Evolutionary conservation across 2,888 invertebrate genomes (phyloP).

Genomic region (Caenorhabditis sinica): DNA sequence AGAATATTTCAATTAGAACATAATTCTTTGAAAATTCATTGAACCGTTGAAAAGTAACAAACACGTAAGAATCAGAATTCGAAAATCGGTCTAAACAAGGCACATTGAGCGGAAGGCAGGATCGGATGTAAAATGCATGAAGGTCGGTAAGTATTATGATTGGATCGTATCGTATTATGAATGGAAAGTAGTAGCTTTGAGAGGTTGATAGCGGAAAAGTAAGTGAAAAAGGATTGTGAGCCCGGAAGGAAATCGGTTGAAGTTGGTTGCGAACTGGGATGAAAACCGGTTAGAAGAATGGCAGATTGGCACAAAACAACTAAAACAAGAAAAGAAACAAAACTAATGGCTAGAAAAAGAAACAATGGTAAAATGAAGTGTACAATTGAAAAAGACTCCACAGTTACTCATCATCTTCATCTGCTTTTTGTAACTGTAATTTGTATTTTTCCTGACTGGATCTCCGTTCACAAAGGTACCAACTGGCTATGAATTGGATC

Average conservation of each 20-base stretch:
- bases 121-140: constrained; percentile 27
- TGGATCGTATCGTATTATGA: constrained; percentile 32
- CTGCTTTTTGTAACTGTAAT: constrained; percentile 61
- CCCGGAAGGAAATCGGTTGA: constrained; percentile 30
- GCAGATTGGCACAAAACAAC: constrained; percentile 63
- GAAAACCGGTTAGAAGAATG: constrained; percentile 33
- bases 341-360: constrained; percentile 15
- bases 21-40: constrained; percentile 1
- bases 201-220: constrained; percentile 2
- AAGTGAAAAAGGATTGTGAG: constrained; percentile 23
- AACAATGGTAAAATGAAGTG: neutral
- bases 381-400: constrained; percentile 7
- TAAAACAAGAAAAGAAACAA: constrained; percentile 30
- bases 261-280: constrained; percentile 49
- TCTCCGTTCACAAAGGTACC: constrained; percentile 64
- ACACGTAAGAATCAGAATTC: constrained; percentile 15
- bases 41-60: constrained; percentile 30
- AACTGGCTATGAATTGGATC: constrained; percentile 53
- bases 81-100: constrained; percentile 31
- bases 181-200: constrained; percentile 1
- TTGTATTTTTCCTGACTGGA: constrained; percentile 65
- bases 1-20: no score
- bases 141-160: constrained; percentile 36
- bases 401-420: constrained; percentile 63
- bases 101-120: constrained; percentile 17